Base-by-base conservation (phyloP, 2,888 invertebrate species). In the Nemotelus pantherinus region DNA sequence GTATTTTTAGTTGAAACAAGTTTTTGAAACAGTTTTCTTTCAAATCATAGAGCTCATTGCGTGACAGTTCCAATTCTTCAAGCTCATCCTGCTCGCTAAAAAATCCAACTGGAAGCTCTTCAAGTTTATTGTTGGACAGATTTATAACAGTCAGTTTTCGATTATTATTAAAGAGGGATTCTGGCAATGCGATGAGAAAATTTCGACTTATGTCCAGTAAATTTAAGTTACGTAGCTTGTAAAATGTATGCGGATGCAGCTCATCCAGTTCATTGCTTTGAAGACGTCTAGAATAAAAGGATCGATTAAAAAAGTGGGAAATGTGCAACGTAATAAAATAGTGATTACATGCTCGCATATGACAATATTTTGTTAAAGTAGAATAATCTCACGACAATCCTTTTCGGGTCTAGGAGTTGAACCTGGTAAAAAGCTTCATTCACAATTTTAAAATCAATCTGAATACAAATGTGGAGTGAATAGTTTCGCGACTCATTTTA, bases 51-150 rank as follows among this genome's bases (percentile, higher is more conserved):
- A 93, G 85, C 78, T 87, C 86, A 84, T 93, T 93, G 5, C 89
- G 89, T 2, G 91, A 90, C 74, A 93, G 86, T 85, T 93, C 92
- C 50, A 94, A 84, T 81, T 92, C 92, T 83, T 90, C 91, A 43
- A 94, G 84, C 76, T 87, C 85, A 10, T 84, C 81, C 79, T 92
- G 88, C 58, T 89, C 89, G 1, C 85, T 84, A 77, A 93, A 88
- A 3, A 90, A 81, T 2, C 84, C 86, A 39, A 87, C 86, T 0
- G 90, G 89, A 50, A 92, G 84, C 1, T 85, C 83, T 77, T 84
- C 85, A 7, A 93, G 84, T 71, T 87, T 86, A 81, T 87, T 87
- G 57, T 85, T 84, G 41, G 86, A 83, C 65, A 87, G 81, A 81
- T 87, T 87, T 44, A 87, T 85, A 9, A 86, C 84, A 0, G 82